These are phyloP conservation scores for Rhagophthalmus giganteus DNA, from an alignment of 2,888 invertebrate species.

Conservation along the genomic window DNA sequence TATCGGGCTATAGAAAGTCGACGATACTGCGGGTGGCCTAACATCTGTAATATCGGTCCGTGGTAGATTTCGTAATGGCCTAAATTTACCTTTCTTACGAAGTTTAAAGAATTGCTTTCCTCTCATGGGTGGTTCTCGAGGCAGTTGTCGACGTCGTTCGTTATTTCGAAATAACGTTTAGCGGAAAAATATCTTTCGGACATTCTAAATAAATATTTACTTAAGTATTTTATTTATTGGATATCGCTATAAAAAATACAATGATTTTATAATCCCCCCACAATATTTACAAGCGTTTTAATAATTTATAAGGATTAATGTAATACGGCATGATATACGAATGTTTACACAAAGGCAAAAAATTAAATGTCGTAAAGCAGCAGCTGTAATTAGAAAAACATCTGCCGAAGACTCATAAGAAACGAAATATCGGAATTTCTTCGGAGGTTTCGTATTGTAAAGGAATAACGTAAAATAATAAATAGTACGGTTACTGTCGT, in stretches of 20 bases:
- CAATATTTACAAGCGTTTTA: slow-evolving; percentile 27
- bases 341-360: slow-evolving; percentile 16
- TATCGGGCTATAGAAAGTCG: neutral
- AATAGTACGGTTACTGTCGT: slow-evolving; percentile 17
- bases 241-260: slow-evolving; percentile 3
- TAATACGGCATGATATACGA: slow-evolving; percentile 15
- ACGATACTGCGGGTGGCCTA: neutral
- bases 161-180: too few relatives aligned
- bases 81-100: neutral
- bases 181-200: too few relatives aligned
- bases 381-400: slow-evolving; percentile 25
- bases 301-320: slow-evolving; percentile 27
- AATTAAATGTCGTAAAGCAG: slow-evolving; percentile 7
- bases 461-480: slow-evolving; percentile 22
- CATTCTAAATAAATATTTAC: too few relatives aligned
- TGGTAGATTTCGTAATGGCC: neutral
- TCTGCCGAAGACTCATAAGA: slow-evolving; percentile 13
- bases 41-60: neutral
- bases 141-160: neutral
- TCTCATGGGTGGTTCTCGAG: neutral
- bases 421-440: slow-evolving; percentile 12
- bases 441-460: slow-evolving; percentile 15
- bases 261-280: slow-evolving; percentile 17
- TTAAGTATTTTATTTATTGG: neutral
- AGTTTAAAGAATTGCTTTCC: neutral